Evolutionary conservation across 2,888 invertebrate species (phyloP), one percentile per base, ranked within the genome.

Genomic region (Meloe dianella): DNA sequence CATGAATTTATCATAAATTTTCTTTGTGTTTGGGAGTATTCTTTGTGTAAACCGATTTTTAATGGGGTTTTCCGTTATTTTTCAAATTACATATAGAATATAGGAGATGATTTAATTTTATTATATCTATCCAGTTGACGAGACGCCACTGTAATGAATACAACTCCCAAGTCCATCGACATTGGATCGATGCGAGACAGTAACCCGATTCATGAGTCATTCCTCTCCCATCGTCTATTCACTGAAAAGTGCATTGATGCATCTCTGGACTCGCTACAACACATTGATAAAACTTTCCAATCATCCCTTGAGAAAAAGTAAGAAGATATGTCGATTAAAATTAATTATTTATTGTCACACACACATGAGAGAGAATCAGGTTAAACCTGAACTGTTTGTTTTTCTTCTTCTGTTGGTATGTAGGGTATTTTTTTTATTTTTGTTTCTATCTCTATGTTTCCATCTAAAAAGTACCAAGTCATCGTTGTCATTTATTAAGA

Each of bases 201-300:
- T 80, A 80, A 80, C 79, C 78, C 78, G 76, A 75, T 79, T 79
- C 73, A 74, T 80, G 81, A 80, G 71, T 80, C 80, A 80, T 77
- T 74, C n/a, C 74, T 72, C 73, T 61, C 17, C 22, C 51, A 51
- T 51, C 20, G 24, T 12, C 24, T 51, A 51, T 47, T 47, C 47
- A 20, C 17, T n/a, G 7, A 47, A 47, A 22, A 51, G 51, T 51
- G 51, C 51, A 51, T 24, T 51, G 3, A 24, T 51, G 24, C 24
- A 51, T 22, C 51, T n/a, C 51, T 51, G 22, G 51, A 51, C 24
- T 51, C 24, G n/a, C n/a, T n/a, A n/a, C n/a, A 4, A 51, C 24
- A 24, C 14, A 51, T 51, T 24, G 12, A 51, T 24, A 51, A 24
- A 51, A 51, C 24, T 51, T 51, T 51, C 51, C 12, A 51, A 51